Base-by-base conservation (phyloP, 53 echinoderm and acorn worm species). In the Temnopleurus reevesii region DNA sequence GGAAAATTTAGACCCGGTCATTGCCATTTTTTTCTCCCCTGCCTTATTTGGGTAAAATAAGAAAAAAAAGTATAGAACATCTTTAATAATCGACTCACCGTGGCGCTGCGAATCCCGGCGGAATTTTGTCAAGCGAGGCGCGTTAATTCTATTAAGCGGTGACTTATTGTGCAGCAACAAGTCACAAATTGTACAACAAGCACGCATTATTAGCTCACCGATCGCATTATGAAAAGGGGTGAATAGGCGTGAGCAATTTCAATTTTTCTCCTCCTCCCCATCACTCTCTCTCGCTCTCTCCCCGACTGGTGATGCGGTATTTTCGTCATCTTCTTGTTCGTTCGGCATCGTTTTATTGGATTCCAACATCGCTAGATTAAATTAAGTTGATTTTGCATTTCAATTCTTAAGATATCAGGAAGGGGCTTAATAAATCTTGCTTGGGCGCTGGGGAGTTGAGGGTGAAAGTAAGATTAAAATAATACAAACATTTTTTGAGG, bases 181-280 rank as follows among this genome's bases (percentile, higher is more conserved):
- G 85, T 85, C 85, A 85, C 59, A 85, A 85, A 85, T 85, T 60
- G 60, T 59, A n/a, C 59, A 45, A 85, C 85, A 85, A 45, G 85
- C 43, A 28, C 38, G 24, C 85, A 13, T 43, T 85, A 60, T 60
- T 85, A 60, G 60, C 59, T 58, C 34, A 58, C 24, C 59, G 60
- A 59, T 85, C 59, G 23, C 23, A 44, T 23, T 12, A 46, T 56
- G 59, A 85, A 85, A 60, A 60, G 41, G 23, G 19, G 28, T 26
- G 29, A 45, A 44, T 36, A 60, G 26, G 85, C 60, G 85, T 85
- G 46, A 85, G 47, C 61, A 8, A 85, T 85, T 85, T 15, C 46
- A 13, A 1, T 49, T 83, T 56, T 55, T 53, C 55, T 51, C 19
- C 36, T 23, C 15, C 80, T 46, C 51, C 51, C 23, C 46, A 45